Percentiles rank a stretch among this genome's conserved stretches.
phyloP scores from a whole-genome alignment of 2,888 invertebrate genomes.

The Metallyticus violacea region DNA sequence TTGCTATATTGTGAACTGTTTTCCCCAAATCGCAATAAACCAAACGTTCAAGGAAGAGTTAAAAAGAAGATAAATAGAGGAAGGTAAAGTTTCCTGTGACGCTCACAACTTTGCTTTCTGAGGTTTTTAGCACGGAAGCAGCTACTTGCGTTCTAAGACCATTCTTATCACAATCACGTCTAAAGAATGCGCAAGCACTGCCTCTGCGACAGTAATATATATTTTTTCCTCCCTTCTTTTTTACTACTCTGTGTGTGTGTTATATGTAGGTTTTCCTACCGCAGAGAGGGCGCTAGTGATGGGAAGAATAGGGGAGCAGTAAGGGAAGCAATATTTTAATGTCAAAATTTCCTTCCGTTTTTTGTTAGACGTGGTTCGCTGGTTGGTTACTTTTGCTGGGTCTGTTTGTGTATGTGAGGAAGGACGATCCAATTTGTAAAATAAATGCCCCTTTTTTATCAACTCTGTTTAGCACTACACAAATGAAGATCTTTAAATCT shows the following conservation, averaged over 20 bases:
- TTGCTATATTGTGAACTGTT: no score
- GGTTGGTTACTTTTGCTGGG: neutral
- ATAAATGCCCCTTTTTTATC: neutral
- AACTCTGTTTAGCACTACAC: neutral
- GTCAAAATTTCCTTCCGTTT: slow-evolving; percentile 30
- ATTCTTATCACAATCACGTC: slow-evolving; percentile 27
- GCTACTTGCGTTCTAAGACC: neutral
- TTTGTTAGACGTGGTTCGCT: slow-evolving; percentile 14
- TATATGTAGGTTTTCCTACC: neutral
- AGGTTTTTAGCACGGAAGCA: neutral
- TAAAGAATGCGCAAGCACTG: slow-evolving; percentile 20
- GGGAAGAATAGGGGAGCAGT: slow-evolving; percentile 9
- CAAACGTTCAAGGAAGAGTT: no score
- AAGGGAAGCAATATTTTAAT: slow-evolving; percentile 29
- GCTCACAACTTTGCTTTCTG: no score
- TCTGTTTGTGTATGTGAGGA: neutral
- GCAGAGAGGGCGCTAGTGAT: neutral
- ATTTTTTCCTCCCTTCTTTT: slow-evolving; percentile 18
- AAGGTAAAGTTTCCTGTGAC: no score
- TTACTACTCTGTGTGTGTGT: no score
- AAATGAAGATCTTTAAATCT: neutral
- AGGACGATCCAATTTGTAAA: slow-evolving; percentile 18
- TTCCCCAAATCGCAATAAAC: no score
- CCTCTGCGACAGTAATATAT: slow-evolving; percentile 10
- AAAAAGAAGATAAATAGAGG: no score